phyloP scores from a whole-genome alignment of 2,113 vertebrate genomes.

The Epinephelus moara region DNA sequence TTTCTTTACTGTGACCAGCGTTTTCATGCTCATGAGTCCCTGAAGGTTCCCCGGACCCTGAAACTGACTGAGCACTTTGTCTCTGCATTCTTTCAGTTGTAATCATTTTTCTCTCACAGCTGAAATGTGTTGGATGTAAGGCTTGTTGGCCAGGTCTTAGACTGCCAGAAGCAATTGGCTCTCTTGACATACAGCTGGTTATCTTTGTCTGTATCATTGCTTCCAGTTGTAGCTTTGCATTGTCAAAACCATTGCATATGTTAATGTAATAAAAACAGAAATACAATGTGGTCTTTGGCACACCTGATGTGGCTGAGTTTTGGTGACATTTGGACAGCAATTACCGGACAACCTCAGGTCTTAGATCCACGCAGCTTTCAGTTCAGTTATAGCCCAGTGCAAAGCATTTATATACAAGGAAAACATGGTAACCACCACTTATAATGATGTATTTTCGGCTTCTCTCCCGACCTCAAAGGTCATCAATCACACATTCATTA shows the following conservation, averaged over 20 bases:
- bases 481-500: conserved; percentile 15
- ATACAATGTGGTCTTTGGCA: not conserved
- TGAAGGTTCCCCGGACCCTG: not conserved
- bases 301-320: not conserved
- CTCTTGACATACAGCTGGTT: not conserved
- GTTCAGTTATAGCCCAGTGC: not conserved
- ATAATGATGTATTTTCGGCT: not conserved
- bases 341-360: not conserved
- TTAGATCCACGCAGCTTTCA: not conserved
- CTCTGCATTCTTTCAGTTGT: not conserved
- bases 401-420: not conserved
- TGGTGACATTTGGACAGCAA: not conserved
- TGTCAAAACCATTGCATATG: not conserved
- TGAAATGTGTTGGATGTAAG: not conserved
- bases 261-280: not conserved
- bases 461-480: not conserved
- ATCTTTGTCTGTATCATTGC: not conserved
- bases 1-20: not conserved
- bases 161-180: not conserved
- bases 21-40: not conserved
- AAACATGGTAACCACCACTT: not conserved
- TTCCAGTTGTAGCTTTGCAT: not conserved
- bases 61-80: conserved; percentile 4
- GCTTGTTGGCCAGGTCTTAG: not conserved
- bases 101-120: not conserved